Evolutionary conservation across 2,113 vertebrate species (phyloP), one percentile per base, ranked within the genome.

Genomic region (Labrus mixtus): DNA sequence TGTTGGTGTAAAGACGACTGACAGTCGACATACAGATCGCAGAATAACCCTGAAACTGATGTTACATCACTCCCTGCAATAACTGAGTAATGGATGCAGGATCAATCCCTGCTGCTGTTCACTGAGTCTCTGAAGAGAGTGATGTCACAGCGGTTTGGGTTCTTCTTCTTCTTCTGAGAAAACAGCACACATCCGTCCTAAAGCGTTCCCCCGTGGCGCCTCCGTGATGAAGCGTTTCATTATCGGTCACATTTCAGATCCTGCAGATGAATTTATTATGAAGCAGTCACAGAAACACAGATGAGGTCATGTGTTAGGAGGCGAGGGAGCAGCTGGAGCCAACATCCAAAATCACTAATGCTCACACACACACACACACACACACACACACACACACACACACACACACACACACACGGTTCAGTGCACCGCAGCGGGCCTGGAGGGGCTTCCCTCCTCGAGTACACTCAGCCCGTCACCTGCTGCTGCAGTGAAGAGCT

Each of bases 401-500:
- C 41, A 43, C 41, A 43, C 41, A 43, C 41, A 43, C 60, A 17
- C 39, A 43, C 60, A 45, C 71, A 59, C 53, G 62, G 54, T 20
- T 62, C 62, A 72, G 10, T 65, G 68, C 68, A 59, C 43, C 36
- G 25, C 53, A 65, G 68, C 36, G 33, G 39, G 66, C 53, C 66
- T 57, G 15, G 17, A 56, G 58, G 75, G 66, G 22, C 9, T 41
- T 51, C 67, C 45, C 46, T 8, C 76, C 33, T 23, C 33, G 48
- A 29, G 45, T 56, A 45, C 60, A 56, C 53, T 48, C 17, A 19
- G 45, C 37, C 37, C 41, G 57, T 64, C 72, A 85, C 59, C 73
- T 70, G 72, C 75, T 72, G 72, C 62, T 11, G 5, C 57, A 61
- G 36, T 67, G 75, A 67, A 84, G 78, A 64, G 61, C 81, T 73